Evolutionary conservation across 1,140 invertebrate species (phyloP), one percentile per base, ranked within the genome.

Genomic region (Oedothorax gibbosus): DNA sequence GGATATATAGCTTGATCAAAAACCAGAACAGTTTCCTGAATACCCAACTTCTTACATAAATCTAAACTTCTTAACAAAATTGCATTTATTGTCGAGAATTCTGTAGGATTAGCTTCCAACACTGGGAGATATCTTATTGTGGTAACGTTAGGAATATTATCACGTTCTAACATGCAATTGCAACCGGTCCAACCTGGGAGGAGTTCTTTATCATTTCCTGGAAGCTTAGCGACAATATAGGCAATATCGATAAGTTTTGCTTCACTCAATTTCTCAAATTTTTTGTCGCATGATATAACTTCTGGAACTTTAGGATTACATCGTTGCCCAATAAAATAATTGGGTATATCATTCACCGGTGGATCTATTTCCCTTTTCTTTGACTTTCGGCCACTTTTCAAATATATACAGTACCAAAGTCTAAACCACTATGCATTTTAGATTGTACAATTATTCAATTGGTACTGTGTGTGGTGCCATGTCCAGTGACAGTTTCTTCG

Each of bases 1-100:
- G 75, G 62, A 62, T 80, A 85, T 15, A 87, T 68, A 12, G 79
- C 85, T 76, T 85, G 78, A 71, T 87, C 85, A 62, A 79, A 64
- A 14, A 79, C 77, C 5, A 66, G 21, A 10, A 68, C 77, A n/a
- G 56, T 10, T 15, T 68, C 56, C 53, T 66, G 15, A 10, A 79
- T 14, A 54, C 65, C 35, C 2, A 78, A 8, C 50, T 78, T 49
- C 6, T 64, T 9, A 21, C 15, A 15, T 4, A 83, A 68, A 66
- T 75, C 51, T 35, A 82, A 14, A 60, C 62, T 64, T 66, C 57
- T n/a, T 49, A 11, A n/a, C 54, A 86, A 68, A 75, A 87, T 81
- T 53, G 86, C 68, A 68, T 75, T 62, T 20, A 85, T 73, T 21
- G 83, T 85, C 35, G 77, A 79, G 73, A 85, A 76, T 20, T 86